A percentile compares a stretch with the other conserved stretches of the same genome.
phyloP scores from a whole-genome alignment of 2,113 vertebrate species.

The Acanthochromis polyacanthus region DNA sequence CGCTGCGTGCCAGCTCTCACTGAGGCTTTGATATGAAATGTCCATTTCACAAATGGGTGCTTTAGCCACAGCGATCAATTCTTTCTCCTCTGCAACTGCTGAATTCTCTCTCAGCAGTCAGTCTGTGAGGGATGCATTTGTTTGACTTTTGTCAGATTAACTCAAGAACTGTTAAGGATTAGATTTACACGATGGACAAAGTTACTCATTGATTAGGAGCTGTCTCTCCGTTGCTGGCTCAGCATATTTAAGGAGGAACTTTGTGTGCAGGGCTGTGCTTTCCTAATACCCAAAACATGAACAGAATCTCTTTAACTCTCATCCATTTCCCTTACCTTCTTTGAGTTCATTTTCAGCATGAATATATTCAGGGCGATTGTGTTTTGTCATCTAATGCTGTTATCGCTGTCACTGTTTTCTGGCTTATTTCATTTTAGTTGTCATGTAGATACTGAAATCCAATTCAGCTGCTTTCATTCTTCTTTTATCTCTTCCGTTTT shows the following conservation, averaged over 20 bases:
- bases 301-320: neutral
- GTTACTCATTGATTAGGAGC: conserved; percentile 18
- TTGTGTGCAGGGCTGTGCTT: conserved; percentile 18
- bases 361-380: neutral
- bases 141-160: conserved; percentile 51
- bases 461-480: neutral
- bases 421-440: neutral
- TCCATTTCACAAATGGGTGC: conserved; percentile 74
- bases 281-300: neutral
- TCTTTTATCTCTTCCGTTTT: neutral
- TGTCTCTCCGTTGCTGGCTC: conserved; percentile 9
- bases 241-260: conserved; percentile 15
- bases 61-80: conserved; percentile 60
- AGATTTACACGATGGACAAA: conserved; percentile 30
- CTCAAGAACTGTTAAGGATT: conserved; percentile 24
- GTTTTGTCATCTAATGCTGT: neutral
- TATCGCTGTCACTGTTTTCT: neutral
- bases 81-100: conserved; percentile 18
- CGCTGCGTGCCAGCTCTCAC: conserved; percentile 43
- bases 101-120: conserved; percentile 17
- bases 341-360: conserved; percentile 6
- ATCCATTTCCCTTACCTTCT: neutral
- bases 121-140: conserved; percentile 21
- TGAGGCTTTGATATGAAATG: conserved; percentile 57
- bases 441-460: neutral